Percentiles rank a stretch among this genome's conserved stretches.
These are phyloP conservation scores for Aleiodes sp. DNA, from an alignment of 1,140 invertebrate species.

Conservation along the genomic window DNA sequence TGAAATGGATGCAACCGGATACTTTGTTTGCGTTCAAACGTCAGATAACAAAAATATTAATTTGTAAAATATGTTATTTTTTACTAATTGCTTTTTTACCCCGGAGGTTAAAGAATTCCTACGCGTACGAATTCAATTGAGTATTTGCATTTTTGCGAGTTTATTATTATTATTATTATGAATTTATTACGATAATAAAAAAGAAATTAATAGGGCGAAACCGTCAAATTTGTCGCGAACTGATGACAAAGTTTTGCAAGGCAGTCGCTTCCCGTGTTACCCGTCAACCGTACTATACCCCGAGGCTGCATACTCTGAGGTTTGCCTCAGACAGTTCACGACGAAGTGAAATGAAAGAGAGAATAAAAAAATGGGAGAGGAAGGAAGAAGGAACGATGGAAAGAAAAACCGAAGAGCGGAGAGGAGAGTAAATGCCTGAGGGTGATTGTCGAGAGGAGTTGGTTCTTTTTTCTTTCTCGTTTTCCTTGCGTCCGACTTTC, in stretches of 20 bases:
- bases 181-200: slow-evolving; percentile 47
- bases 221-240: slow-evolving; percentile 50
- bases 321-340: slow-evolving; percentile 7
- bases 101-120: background rate
- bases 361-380: slow-evolving; percentile 21
- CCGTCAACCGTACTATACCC: background rate
- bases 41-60: too few species aligned
- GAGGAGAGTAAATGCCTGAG: slow-evolving; percentile 1
- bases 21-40: too few species aligned
- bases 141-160: too few species aligned
- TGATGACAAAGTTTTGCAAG: slow-evolving; percentile 44
- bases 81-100: too few species aligned
- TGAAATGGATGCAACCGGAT: too few species aligned
- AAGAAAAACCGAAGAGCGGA: too few species aligned
- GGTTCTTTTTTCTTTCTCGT: slow-evolving; percentile 1
- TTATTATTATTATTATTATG: too few species aligned
- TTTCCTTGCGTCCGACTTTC: slow-evolving; percentile 42
- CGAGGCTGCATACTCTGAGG: background rate
- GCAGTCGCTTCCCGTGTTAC: slow-evolving; percentile 14
- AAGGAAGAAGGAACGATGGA: slow-evolving; percentile 22
- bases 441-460: slow-evolving; percentile 18
- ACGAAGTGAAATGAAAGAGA: slow-evolving; percentile 18
- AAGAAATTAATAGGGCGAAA: slow-evolving; percentile 46
- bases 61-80: too few species aligned
- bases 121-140: background rate